Percentiles rank a stretch among this genome's conserved stretches.
phyloP scores from a whole-genome alignment of 2,113 vertebrate genomes.

The Acrocephalus arundinaceus region DNA sequence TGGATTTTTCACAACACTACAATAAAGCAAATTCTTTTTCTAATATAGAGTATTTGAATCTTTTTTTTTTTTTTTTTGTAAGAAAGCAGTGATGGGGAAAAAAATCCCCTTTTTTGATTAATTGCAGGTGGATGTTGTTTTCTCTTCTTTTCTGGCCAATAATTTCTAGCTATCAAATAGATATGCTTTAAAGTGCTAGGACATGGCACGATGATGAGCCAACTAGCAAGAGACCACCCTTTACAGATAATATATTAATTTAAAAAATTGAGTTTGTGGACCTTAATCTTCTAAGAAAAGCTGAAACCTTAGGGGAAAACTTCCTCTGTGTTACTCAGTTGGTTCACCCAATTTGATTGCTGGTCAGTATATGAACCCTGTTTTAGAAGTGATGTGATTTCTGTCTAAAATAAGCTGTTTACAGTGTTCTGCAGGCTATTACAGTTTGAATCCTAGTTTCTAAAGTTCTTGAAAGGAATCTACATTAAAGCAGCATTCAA shows the following conservation, averaged over 20 bases:
- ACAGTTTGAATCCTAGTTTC: slow-evolving; percentile 9
- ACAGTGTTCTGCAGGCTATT: slow-evolving; percentile 25
- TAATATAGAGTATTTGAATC: neutral
- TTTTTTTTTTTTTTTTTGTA: neutral
- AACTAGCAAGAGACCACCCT: slow-evolving; percentile 17
- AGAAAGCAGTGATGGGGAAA: neutral
- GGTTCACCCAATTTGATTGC: slow-evolving; percentile 34
- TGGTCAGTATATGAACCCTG: slow-evolving; percentile 4
- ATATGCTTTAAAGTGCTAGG: neutral
- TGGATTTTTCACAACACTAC: slow-evolving; percentile 36
- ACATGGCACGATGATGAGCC: neutral
- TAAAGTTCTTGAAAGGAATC: slow-evolving; percentile 47
- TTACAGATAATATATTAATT: slow-evolving; percentile 21
- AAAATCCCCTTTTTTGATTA: neutral
- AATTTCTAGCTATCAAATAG: slow-evolving; percentile 9
- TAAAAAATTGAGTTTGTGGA: slow-evolving; percentile 38
- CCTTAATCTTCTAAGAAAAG: slow-evolving; percentile 50
- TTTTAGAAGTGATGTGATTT: slow-evolving; percentile 54
- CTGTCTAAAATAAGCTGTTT: slow-evolving; percentile 63
- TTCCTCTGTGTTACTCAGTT: slow-evolving; percentile 25
- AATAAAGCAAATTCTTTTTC: slow-evolving; percentile 42
- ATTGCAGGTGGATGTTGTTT: slow-evolving; percentile 11
- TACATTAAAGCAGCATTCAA: slow-evolving; percentile 38
- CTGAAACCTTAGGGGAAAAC: neutral
- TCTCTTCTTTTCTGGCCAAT: neutral